Evolutionary conservation across 2,113 vertebrate genomes (phyloP).

Genomic region (Sceloporus tristichus): DNA sequence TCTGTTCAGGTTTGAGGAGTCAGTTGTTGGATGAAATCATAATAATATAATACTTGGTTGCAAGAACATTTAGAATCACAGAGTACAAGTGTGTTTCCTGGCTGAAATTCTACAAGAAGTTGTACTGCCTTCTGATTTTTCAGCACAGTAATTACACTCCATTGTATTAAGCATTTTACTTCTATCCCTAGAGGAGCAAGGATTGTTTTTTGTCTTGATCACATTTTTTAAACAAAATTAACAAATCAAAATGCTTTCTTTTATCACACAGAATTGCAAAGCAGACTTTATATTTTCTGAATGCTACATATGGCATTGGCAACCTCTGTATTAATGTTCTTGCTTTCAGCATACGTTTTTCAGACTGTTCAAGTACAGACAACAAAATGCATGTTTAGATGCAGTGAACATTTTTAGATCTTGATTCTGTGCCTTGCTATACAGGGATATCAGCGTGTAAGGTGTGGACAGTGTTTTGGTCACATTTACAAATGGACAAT

Average conservation of each 20-base stretch:
- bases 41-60: too few relatives aligned
- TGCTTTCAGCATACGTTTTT: neutral
- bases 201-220: neutral
- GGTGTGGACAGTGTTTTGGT: neutral
- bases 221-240: neutral
- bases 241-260: neutral
- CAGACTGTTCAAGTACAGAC: neutral
- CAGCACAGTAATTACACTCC: neutral
- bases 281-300: neutral
- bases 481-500: neutral
- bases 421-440: neutral
- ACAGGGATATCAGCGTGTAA: neutral
- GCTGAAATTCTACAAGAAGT: neutral
- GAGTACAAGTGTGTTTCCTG: neutral
- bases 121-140: neutral
- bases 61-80: too few relatives aligned
- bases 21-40: too few relatives aligned
- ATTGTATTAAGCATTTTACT: neutral
- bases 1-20: too few relatives aligned
- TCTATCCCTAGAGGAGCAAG: neutral
- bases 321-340: neutral
- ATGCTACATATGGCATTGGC: neutral
- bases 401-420: neutral
- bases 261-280: neutral
- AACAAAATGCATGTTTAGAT: neutral